A percentile compares a stretch with the other conserved stretches of the same genome.
These are phyloP conservation scores for Megathymus violae DNA, from an alignment of 1,140 invertebrate genomes.

Conservation along the genomic window DNA sequence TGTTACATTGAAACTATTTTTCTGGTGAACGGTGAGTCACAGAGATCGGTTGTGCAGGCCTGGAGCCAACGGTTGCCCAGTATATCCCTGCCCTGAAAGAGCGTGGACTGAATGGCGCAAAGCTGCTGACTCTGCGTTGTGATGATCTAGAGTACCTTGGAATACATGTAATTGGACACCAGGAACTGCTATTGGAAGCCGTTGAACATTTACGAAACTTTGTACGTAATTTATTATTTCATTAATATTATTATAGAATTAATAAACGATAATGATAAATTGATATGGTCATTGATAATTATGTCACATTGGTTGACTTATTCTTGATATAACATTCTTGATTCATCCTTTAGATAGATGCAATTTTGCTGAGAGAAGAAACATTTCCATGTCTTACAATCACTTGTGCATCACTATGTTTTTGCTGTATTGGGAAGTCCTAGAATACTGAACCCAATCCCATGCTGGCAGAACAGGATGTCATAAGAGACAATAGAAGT, in stretches of 20 bases:
- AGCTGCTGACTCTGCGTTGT: slow-evolving; percentile 91
- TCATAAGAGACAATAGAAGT: too few relatives aligned
- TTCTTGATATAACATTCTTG: too few relatives aligned
- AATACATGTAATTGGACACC: slow-evolving; percentile 93
- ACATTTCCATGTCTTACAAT: too few relatives aligned
- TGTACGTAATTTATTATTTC: slow-evolving; percentile 84
- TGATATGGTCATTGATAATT: too few relatives aligned
- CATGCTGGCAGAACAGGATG: too few relatives aligned
- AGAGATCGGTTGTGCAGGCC: slow-evolving; percentile 84
- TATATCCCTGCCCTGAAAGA: slow-evolving; percentile 93
- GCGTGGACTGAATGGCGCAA: slow-evolving; percentile 91
- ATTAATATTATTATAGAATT: background rate
- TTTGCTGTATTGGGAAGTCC: too few relatives aligned
- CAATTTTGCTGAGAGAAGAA: too few relatives aligned
- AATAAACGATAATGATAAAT: too few relatives aligned
- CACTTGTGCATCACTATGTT: too few relatives aligned
- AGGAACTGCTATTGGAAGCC: slow-evolving; percentile 95
- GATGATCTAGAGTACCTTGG: slow-evolving; percentile 95
- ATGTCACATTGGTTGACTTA: too few relatives aligned
- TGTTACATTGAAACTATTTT: slow-evolving; percentile 34
- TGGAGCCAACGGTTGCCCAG: slow-evolving; percentile 91
- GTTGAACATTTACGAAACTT: slow-evolving; percentile 94
- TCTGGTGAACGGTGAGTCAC: slow-evolving; percentile 57
- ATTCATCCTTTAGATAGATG: too few relatives aligned
- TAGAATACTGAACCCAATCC: too few relatives aligned